A percentile compares a stretch with the other conserved stretches of the same genome.
phyloP scores from a whole-genome alignment of 2,888 invertebrate species.

The Tipula unca region DNA sequence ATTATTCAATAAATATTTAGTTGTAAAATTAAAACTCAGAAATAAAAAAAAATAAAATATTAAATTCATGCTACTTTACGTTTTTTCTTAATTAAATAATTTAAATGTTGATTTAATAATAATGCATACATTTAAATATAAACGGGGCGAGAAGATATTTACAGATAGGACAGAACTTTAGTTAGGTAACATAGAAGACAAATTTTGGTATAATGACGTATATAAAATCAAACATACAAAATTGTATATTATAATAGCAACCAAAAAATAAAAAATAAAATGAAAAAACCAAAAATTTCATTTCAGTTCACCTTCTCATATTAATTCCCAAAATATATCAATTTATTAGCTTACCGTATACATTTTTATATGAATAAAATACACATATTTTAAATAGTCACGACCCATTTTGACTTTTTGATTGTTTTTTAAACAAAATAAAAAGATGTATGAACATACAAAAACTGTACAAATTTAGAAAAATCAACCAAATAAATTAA shows the following conservation, averaged over 20 bases:
- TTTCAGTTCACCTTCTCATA: neutral
- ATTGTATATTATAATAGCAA: too few species aligned
- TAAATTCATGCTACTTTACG: too few species aligned
- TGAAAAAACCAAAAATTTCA: too few species aligned
- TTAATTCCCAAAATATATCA: neutral
- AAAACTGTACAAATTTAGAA: neutral
- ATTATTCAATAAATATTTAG: neutral
- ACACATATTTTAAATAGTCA: neutral
- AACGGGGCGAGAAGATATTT: neutral
- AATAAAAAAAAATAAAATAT: neutral
- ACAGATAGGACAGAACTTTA: neutral
- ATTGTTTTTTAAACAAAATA: neutral
- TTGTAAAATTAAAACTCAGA: neutral
- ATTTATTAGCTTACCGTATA: neutral
- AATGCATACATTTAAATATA: neutral
- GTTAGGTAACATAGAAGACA: neutral
- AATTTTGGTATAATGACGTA: neutral
- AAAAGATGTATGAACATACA: neutral
- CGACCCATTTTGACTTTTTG: neutral
- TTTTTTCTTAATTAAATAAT: conserved; percentile 17
- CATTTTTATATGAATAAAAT: neutral
- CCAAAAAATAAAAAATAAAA: too few species aligned
- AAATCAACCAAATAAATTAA: neutral
- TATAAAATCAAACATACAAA: neutral
- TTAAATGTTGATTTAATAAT: neutral